Conservation (phyloP, 2,797 vertebrate genomes). For the Petrocephalus schoutedeni region DNA sequence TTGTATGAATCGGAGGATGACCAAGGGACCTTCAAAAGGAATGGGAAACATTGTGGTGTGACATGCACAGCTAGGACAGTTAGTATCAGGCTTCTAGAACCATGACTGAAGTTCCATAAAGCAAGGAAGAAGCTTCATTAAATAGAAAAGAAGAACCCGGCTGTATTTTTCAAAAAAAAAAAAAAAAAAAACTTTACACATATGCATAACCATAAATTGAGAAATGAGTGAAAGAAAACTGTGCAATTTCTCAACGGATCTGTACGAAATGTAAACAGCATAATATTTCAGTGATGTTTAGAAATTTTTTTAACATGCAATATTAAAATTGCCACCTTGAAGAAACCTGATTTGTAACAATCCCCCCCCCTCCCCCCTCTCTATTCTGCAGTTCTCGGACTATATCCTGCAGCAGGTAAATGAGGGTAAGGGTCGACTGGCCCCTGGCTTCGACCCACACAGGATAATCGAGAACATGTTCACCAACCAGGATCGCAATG, state of each 20-base stretch:
- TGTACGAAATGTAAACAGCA: not conserved
- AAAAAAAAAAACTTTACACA: no score
- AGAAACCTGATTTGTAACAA: not conserved
- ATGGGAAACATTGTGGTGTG: no score
- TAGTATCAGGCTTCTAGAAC: no score
- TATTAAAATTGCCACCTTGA: not conserved
- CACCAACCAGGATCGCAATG: slow-evolving; percentile 88
- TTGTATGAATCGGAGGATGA: no score
- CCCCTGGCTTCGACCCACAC: slow-evolving; percentile 84
- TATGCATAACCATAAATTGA: no score
- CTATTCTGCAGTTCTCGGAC: slow-evolving; percentile 72
- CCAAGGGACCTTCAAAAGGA: no score
- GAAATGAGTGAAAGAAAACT: no score
- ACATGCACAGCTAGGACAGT: no score
- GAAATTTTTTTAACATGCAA: not conserved
- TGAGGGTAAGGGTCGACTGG: slow-evolving; percentile 87
- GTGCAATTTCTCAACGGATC: not conserved
- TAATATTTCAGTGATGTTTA: not conserved
- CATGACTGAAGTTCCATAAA: no score
- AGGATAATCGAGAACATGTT: slow-evolving; percentile 95
- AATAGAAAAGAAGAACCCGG: no score
- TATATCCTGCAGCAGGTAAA: slow-evolving; percentile 85
- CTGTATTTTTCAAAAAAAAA: no score
- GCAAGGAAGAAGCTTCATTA: no score
- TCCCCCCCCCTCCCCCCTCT: not conserved